Evolutionary conservation across 2,797 vertebrate species (phyloP).

Genomic region (Arctocebus calabarensis): DNA sequence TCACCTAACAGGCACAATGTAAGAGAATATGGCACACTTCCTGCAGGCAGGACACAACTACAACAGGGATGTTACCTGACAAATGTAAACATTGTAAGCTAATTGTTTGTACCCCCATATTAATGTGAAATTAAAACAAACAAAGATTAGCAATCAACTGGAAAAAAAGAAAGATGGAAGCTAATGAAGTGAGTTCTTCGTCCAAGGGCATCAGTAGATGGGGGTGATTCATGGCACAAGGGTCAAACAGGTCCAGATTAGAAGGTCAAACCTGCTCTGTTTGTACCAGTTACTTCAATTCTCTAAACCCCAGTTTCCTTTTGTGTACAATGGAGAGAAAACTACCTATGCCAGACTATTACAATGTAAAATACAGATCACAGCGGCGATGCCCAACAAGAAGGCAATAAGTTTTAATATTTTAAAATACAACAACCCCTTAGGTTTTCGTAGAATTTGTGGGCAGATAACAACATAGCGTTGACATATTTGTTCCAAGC

Average conservation of each 20-base stretch:
- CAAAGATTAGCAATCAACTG: too few relatives aligned
- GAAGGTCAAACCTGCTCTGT: not conserved
- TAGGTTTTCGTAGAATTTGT: not conserved
- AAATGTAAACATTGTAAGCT: too few relatives aligned
- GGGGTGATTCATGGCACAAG: not conserved
- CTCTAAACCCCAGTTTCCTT: not conserved
- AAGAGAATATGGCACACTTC: too few relatives aligned
- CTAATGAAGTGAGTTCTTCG: not conserved
- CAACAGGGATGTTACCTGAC: too few relatives aligned
- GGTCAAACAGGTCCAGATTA: not conserved
- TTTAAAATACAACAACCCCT: not conserved
- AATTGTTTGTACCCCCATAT: too few relatives aligned
- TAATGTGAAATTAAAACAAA: too few relatives aligned
- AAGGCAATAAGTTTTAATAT: not conserved
- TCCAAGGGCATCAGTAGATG: too few relatives aligned
- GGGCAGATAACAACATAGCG: not conserved
- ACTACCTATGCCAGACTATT: not conserved
- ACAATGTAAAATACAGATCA: not conserved
- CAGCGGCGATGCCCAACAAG: not conserved
- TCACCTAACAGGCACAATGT: too few relatives aligned
- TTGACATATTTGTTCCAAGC: not conserved
- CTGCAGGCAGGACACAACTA: too few relatives aligned
- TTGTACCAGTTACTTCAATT: not conserved
- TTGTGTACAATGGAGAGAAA: not conserved
- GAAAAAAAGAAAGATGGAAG: not conserved